Percentiles rank a stretch among this genome's conserved stretches.
These are phyloP conservation scores for Nothobranchius furzeri DNA, from an alignment of 2,113 vertebrate species.

Conservation along the genomic window DNA sequence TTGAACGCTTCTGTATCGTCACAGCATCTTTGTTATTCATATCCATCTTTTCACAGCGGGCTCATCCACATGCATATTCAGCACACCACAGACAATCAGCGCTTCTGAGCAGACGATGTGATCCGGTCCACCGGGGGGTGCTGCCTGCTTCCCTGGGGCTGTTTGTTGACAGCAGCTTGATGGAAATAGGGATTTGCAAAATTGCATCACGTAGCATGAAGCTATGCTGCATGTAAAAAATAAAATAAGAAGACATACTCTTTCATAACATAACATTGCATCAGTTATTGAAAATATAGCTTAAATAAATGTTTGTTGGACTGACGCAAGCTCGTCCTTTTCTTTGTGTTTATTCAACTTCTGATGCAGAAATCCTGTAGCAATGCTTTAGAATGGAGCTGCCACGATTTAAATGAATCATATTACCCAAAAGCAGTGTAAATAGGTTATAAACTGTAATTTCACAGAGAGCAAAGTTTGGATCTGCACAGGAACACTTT, in stretches of 20 bases:
- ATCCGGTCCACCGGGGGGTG: constrained; percentile 48
- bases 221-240: constrained; percentile 29
- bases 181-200: constrained; percentile 37
- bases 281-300: constrained; percentile 4
- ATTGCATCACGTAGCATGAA: constrained; percentile 38
- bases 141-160: constrained; percentile 40
- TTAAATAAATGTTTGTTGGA: neutral
- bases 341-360: neutral
- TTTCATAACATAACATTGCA: constrained; percentile 19
- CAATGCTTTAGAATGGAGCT: too few relatives aligned
- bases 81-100: constrained; percentile 41
- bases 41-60: constrained; percentile 42
- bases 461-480: neutral
- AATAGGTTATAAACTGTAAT: neutral
- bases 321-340: neutral
- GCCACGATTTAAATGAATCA: too few relatives aligned
- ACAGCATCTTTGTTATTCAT: constrained; percentile 59
- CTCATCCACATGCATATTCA: constrained; percentile 58
- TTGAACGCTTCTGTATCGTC: constrained; percentile 29
- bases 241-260: constrained; percentile 4
- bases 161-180: constrained; percentile 45
- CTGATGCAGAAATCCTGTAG: too few relatives aligned
- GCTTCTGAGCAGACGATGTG: constrained; percentile 36
- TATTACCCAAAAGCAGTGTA: too few relatives aligned
- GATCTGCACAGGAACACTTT: neutral